Evolutionary conservation across 2,888 invertebrate species (phyloP), one percentile per base, ranked within the genome.

Genomic region (Micoletzkya japonica): DNA sequence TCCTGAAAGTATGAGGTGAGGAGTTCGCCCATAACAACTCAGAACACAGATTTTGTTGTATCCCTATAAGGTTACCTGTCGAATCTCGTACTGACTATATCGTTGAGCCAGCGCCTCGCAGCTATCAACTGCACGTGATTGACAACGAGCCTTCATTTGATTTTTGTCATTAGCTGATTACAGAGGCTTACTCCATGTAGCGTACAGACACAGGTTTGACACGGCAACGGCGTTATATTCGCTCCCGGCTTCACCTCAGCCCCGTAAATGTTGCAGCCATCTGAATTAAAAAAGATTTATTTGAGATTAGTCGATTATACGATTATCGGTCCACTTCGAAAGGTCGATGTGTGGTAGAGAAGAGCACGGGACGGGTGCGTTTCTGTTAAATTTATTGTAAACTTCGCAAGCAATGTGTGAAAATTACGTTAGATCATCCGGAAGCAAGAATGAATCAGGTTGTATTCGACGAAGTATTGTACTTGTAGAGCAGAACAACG

Each of bases 361-460:
- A 1, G 71, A 63, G 70, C 82, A 82, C 20, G 76, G 68, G 17
- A 79, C 73, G 60, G 79, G 82, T 4, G 76, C 69, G 70, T 82
- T 82, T 30, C 81, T 81, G 63, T 6, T 10, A 39, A 39, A 39
- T 10, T 7, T 7, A 39, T 10, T 39, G 39, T 17, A 6, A 24
- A n/a, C n/a, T 17, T 52, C 52, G 24, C 52, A 24, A 14, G 52
- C 14, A 52, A 32, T 7, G 17, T n/a, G n/a, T 7, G n/a, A n/a
- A 72, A 70, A 74, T 72, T 54, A 81, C 84, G 76, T 71, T 63
- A 82, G 73, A 28, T 81, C 73, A 70, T 85, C 85, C 0, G 95
- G 94, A 73, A 94, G 88, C 86, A 95, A 94, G 84, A 95, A 93
- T 0, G 92, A 91, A 2, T 92, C 92, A 64, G 93, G 89, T 85